Base-by-base conservation (phyloP, 2,888 invertebrate genomes). In the Epistrophe eligans region DNA sequence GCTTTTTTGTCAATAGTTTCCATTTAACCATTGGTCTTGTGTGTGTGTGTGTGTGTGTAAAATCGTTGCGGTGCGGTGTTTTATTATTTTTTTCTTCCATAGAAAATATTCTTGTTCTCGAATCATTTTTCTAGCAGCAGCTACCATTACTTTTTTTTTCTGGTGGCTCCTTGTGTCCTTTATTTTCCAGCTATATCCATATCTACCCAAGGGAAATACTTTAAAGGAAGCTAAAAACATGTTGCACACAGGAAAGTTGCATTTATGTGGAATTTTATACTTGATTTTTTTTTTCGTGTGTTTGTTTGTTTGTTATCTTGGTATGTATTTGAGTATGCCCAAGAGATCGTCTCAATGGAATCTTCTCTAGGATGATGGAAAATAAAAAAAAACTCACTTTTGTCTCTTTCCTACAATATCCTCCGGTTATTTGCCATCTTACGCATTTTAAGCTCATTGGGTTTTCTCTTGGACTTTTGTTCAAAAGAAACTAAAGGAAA, bases 1-100 rank as follows among this genome's bases (percentile, higher is more conserved):
- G 52, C 79, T 66, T 66, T 66, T 82, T 74, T 50, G 74, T 73
- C 82, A 87, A 87, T 82, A 87, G 77, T 76, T 82, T 77, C 74
- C 85, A 66, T 79, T 87, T 72, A 87, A 74, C 70, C 71, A 87
- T 70, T 58, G 74, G 74, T 71, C 64, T 9, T 76, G 50, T n/a
- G 24, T 24, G 2, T 24, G 1, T 1, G 24, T 24, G 3, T 24
- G 24, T 24, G 24, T 71, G 67, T 55, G 11, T 35, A 62, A 64
- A 15, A 35, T n/a, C 35, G 43, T 6, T 45, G 58, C 17, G 35
- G 17, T 35, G 48, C 19, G 32, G 58, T 74, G 19, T 48, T 11
- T 48, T 19, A n/a, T n/a, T n/a, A n/a, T 50, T 66, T 50, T 48
- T 50, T 5, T 43, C n/a, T 38, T n/a, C 24, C 66, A 79, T 70